Evolutionary conservation across 37 sponge, comb jelly and placozoan genomes (phyloP).

Genomic region (Spongilla lacustris): DNA sequence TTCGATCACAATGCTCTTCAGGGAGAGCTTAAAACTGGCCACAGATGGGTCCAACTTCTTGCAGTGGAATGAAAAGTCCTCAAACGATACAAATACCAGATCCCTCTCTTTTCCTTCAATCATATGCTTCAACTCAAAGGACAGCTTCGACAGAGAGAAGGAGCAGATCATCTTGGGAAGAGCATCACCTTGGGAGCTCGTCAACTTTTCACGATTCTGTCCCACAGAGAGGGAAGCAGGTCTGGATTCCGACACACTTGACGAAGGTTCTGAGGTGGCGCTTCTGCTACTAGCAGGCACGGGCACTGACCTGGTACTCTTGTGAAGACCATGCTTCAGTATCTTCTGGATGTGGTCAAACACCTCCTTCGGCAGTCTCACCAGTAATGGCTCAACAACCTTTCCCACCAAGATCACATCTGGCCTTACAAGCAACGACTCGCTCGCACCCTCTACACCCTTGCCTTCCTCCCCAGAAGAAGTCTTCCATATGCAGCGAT

Average conservation of each 20-base stretch:
- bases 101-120: constrained; percentile 34
- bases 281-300: not conserved
- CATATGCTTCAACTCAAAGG: constrained; percentile 62
- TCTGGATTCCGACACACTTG: not conserved
- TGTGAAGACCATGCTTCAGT: constrained; percentile 36
- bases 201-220: not conserved
- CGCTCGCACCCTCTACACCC: not conserved
- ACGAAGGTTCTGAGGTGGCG: not conserved
- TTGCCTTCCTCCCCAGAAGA: not conserved
- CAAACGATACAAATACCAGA: constrained; percentile 68
- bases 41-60: constrained; percentile 19
- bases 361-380: constrained; percentile 65
- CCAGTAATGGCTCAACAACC: constrained; percentile 31
- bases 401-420: constrained; percentile 42
- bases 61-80: constrained; percentile 61
- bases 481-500: constrained; percentile 24
- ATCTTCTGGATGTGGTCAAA: constrained; percentile 72
- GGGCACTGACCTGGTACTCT: not conserved
- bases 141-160: constrained; percentile 69
- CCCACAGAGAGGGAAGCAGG: not conserved
- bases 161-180: constrained; percentile 47
- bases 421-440: not conserved
- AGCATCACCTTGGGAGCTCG: not conserved
- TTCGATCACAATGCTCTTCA: constrained; percentile 81
- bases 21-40: constrained; percentile 60